A percentile compares a stretch with the other conserved stretches of the same genome.
Conservation (phyloP, 2,888 invertebrate species). For the Agrochola circellaris region DNA sequence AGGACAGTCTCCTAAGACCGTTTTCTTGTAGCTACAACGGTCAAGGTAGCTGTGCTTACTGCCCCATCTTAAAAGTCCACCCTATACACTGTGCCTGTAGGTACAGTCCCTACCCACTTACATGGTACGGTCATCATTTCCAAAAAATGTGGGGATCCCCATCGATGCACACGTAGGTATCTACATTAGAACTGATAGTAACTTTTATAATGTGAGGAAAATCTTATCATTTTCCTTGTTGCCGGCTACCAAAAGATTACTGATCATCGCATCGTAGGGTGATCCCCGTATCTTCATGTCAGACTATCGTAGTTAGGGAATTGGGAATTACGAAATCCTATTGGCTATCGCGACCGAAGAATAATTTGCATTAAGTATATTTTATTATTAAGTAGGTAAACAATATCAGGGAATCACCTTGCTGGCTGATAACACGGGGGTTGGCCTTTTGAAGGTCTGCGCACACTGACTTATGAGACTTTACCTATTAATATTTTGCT, state of each 20-base stretch:
- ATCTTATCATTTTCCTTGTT: constrained; percentile 36
- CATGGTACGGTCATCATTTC: neutral
- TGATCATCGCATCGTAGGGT: neutral
- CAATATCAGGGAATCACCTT: constrained; percentile 55
- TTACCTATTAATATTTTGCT: neutral
- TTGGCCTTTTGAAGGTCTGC: constrained; percentile 6
- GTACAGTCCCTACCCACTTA: neutral
- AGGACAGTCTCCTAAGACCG: no score
- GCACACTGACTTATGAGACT: constrained; percentile 13
- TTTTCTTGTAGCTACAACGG: no score
- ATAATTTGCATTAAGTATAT: neutral
- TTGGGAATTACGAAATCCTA: constrained; percentile 38
- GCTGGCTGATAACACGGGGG: constrained; percentile 28
- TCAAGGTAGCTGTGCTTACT: no score
- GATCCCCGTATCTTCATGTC: constrained; percentile 22
- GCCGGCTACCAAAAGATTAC: neutral
- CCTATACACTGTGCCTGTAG: neutral
- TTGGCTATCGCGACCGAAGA: constrained; percentile 25
- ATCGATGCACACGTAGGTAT: neutral
- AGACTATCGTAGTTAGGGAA: neutral
- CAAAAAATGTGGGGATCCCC: constrained; percentile 31
- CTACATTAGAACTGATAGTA: constrained; percentile 7
- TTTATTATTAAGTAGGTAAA: neutral
- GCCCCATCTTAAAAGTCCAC: no score
- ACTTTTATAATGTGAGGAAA: constrained; percentile 14